Base-by-base conservation (phyloP, 2,888 invertebrate species). In the Apamea crenata region DNA sequence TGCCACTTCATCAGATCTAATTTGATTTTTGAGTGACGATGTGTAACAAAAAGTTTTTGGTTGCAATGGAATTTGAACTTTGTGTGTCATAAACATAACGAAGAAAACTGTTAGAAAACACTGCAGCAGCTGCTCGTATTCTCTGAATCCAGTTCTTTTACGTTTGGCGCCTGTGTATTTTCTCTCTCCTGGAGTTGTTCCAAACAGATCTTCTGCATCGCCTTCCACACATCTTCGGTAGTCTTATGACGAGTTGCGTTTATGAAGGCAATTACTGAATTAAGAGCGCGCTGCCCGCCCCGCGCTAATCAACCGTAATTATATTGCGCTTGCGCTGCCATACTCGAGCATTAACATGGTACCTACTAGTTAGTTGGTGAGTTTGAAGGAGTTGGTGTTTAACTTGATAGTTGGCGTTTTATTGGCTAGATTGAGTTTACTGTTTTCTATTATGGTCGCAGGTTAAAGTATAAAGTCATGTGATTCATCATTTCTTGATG, bases 271-370 rank as follows among this genome's bases (percentile, higher is more conserved):
- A 95, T 95, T 95, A 95, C 92, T 94, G 93, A 93, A 95, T 96
- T 96, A 95, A 93, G 92, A 92, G 90, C 92, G 90, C 91, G 90
- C 91, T 89, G 91, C 90, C 88, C 91, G 88, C 90, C 91, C 88
- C 92, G 90, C 91, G 90, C 92, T 95, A 94, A 95, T 95, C 93
- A 94, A 93, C 90, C 74, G 91, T 96, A 96, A 96, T 96, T 95
- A 95, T 93, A 95, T 95, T 96, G 95, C 82, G 95, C 92, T 95
- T 95, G 95, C 77, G 94, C 92, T 73, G 72, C 78, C 72, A 80
- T 75, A 53, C 72, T 71, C 32, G 14, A 69, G 73, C 67, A 85
- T 78, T 72, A 81, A 75, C n/a, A 68, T 65, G 44, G 59, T 81
- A 36, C 16, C n/a, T 53, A 66, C 59, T 53, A 36, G 70, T 59